A percentile compares a stretch with the other conserved stretches of the same genome.
Evolutionary conservation across 2,888 invertebrate species (phyloP).

Genomic region (Xanthia icteritia): DNA sequence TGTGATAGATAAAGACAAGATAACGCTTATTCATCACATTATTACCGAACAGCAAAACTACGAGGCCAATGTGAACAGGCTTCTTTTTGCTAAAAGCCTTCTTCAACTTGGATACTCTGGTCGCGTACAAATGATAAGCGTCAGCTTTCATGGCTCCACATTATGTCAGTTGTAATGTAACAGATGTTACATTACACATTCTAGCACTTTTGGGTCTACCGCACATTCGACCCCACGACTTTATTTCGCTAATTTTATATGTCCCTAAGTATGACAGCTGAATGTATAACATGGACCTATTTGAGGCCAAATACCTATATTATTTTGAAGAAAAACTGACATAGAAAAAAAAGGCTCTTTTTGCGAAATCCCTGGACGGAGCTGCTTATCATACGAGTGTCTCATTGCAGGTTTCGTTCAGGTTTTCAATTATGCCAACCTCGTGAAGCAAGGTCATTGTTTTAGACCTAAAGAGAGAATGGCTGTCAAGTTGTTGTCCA

Average conservation of each 20-base stretch:
- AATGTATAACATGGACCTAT: constrained; percentile 26
- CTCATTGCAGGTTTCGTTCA: neutral
- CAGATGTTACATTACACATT: constrained; percentile 54
- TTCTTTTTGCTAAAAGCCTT: constrained; percentile 38
- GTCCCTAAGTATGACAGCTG: constrained; percentile 17
- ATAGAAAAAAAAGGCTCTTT: neutral
- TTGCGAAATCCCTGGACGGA: neutral
- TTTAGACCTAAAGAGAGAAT: neutral
- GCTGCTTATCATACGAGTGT: neutral
- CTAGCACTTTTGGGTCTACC: constrained; percentile 41
- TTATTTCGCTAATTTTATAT: constrained; percentile 40
- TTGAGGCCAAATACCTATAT: neutral
- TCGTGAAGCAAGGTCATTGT: neutral
- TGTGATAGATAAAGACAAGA: neutral
- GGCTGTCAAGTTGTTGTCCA: neutral
- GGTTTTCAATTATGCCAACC: neutral
- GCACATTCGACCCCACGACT: constrained; percentile 40
- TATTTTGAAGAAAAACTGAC: neutral
- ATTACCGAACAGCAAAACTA: constrained; percentile 13
- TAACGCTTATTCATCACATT: constrained; percentile 22
- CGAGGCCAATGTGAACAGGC: neutral
- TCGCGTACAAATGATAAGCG: constrained; percentile 73
- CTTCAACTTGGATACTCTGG: constrained; percentile 63
- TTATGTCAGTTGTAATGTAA: constrained; percentile 64
- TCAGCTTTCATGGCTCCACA: constrained; percentile 67